Evolutionary conservation across 2,797 vertebrate species (phyloP), one percentile per base, ranked within the genome.

Genomic region (Columba guinea): DNA sequence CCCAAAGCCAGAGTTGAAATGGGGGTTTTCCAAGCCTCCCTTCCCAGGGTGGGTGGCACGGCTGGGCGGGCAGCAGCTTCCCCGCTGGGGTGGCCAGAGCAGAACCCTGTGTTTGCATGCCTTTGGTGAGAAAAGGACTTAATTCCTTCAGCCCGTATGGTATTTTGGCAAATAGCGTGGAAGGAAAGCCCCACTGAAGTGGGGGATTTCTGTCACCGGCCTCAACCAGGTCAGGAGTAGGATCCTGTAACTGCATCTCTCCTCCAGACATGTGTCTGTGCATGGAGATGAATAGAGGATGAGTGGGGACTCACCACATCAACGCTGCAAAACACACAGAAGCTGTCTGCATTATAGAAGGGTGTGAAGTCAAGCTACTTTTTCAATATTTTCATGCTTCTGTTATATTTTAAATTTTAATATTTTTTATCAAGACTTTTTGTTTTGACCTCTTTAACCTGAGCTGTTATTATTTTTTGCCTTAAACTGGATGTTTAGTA

Each of bases 21-120:
- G 15, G 9, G 21, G 84, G 24, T 22, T 56, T 70, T 70, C 30
- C 30, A 49, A 59, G 78, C n/a, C 12, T 59, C 10, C 48, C 26
- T 69, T 74, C 3, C 0, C 1, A 2, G 28, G 18, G 30, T 48
- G 76, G n/a, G 34, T 55, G 56, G 37, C 51, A 49, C 0, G 1
- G n/a, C 58, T 39, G 23, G 35, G n/a, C 18, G 48, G 34, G 55
- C 55, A 51, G 49, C 1, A 1, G 28, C 48, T 1, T 0, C 27
- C 49, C 27, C 5, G 1, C 15, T 13, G 12, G 22, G 12, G 11
- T n/a, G 16, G 22, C 19, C 46, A 55, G 41, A 11, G 52, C 35
- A 62, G 46, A 15, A 56, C 26, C 8, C 11, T 16, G 49, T 28
- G 22, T 77, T 56, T 49, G 21, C 41, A 52, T 19, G 15, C 12